Conservation (phyloP, 2,888 invertebrate genomes). For the Monochamus alternatus region DNA sequence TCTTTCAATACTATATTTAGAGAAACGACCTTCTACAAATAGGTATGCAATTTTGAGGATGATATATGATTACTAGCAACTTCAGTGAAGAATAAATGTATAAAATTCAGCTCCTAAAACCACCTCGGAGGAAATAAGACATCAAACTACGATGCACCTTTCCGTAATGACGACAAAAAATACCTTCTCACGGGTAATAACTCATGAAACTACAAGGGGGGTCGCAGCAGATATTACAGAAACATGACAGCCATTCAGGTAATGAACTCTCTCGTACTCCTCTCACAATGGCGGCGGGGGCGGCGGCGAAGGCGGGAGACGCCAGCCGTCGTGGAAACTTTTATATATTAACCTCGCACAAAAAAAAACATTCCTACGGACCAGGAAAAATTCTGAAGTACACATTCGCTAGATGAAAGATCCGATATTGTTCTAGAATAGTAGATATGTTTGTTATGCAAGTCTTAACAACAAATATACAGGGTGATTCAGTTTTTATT, state of each 20-base stretch:
- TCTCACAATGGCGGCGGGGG: background rate
- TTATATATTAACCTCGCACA: background rate
- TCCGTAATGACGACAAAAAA: slow-evolving; percentile 44
- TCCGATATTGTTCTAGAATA: too few species aligned
- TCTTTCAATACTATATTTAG: too few species aligned
- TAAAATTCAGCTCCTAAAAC: too few species aligned
- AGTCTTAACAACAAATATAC: too few species aligned
- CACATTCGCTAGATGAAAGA: too few species aligned
- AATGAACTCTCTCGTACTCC: slow-evolving; percentile 11
- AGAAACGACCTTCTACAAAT: too few species aligned
- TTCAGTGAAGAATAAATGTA: too few species aligned
- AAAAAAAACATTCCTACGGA: background rate
- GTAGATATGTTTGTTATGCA: too few species aligned
- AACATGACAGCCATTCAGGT: slow-evolving; percentile 29
- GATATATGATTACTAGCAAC: too few species aligned
- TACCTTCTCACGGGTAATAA: slow-evolving; percentile 26
- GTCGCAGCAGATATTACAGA: slow-evolving; percentile 27
- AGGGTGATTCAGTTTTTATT: too few species aligned
- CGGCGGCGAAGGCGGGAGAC: background rate
- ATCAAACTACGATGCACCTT: slow-evolving; percentile 52
- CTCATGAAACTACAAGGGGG: slow-evolving; percentile 27
- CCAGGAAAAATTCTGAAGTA: too few species aligned
- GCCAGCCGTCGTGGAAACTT: background rate
- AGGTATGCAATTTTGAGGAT: too few species aligned
- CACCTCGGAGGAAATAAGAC: slow-evolving; percentile 47